Evolutionary conservation across 2,113 vertebrate genomes (phyloP).

Genomic region (Brachionichthys hirsutus): DNA sequence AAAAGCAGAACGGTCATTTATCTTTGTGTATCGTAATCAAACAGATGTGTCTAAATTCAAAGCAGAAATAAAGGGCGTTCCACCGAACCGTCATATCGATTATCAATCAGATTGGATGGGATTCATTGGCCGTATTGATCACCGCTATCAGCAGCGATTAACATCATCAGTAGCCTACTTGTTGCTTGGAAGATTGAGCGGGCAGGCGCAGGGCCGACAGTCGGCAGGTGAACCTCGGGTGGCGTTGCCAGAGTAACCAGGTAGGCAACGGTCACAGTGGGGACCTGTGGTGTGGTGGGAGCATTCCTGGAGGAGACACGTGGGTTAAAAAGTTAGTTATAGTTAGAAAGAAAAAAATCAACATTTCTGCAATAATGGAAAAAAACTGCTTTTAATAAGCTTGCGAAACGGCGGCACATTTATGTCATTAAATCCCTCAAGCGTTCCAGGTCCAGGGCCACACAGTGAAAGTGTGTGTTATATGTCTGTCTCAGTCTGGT

Average conservation of each 20-base stretch:
- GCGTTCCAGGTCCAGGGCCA: no score
- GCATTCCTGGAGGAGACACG: slow-evolving; percentile 52
- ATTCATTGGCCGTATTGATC: no score
- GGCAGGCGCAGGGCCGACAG: slow-evolving; percentile 68
- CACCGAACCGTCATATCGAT: no score
- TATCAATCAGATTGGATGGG: no score
- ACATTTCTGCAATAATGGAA: no score
- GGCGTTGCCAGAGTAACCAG: slow-evolving; percentile 67
- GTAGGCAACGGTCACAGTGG: slow-evolving; percentile 63
- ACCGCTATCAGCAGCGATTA: slow-evolving; percentile 34
- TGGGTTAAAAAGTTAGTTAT: not conserved
- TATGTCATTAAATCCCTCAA: no score
- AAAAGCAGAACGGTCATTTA: no score
- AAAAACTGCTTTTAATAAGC: no score
- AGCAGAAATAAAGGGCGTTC: no score
- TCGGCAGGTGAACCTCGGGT: slow-evolving; percentile 57
- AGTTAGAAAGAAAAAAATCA: not conserved
- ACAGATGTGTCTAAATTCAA: no score
- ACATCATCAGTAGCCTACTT: slow-evolving; percentile 52
- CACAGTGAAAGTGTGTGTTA: slow-evolving; percentile 6
- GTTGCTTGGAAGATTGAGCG: slow-evolving; percentile 67
- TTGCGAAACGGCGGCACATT: no score
- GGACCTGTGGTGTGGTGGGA: slow-evolving; percentile 56
- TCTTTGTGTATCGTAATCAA: no score
- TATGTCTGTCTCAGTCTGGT: slow-evolving; percentile 28